Evolutionary conservation across 2,113 vertebrate species (phyloP), one percentile per base, ranked within the genome.

Genomic region (Ptyas mucosa): DNA sequence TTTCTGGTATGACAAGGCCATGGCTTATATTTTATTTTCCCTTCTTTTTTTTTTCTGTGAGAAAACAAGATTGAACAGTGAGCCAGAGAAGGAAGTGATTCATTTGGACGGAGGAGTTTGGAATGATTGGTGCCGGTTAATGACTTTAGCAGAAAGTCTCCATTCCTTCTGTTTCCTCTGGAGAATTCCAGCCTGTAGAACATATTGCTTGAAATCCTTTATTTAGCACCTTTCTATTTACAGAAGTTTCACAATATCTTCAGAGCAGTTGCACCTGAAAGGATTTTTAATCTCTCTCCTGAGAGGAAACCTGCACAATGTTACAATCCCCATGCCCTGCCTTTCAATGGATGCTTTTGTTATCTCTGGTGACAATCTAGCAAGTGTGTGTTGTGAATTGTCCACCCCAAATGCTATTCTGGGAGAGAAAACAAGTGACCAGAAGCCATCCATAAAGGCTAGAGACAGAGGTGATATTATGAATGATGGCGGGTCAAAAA

Each of bases 241-340:
- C 97, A 96, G 96, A 97, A 97, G 94, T 97, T 97, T 97, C 95
- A 96, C 39, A 43, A 97, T 97, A 97, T 97, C 97, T 97, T 97
- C 97, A 95, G 96, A 97, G 97, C 96, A 97, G 96, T 97, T 98
- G 96, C 95, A 94, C 96, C 97, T 97, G 97, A 97, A 98, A 98
- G 97, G 96, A 97, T 97, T 6, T 46, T 98, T 97, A 97, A 98
- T 97, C 94, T 97, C 94, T 93, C 97, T 98, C 97, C 95, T 92
- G 98, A 98, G 97, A 98, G 97, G 98, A 98, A 98, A 97, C 95
- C 92, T 96, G 96, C 97, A 97, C 95, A 97, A 96, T 97, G 96
- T 97, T 81, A 97, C 92, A 94, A 96, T 94, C 93, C 95, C 97
- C 96, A 96, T 96, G 96, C 95, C 95, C 95, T 91, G 90, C 52